Conservation (phyloP, 2,113 vertebrate species). For the Sakesphorus luctuosus region DNA sequence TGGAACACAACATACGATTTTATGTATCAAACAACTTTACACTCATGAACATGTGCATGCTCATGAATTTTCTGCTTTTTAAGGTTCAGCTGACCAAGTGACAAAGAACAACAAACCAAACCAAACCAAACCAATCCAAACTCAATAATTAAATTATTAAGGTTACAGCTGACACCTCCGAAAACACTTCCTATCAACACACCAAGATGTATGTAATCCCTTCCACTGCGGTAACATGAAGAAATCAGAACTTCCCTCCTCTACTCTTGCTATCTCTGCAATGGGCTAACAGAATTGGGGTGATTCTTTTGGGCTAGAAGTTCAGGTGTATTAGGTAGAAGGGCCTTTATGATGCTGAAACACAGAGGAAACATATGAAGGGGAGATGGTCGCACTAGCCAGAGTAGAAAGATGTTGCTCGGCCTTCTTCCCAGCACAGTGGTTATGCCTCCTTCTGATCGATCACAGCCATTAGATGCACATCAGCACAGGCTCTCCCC, state of each 20-base stretch:
- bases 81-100: constrained; percentile 34
- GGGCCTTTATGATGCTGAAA: background rate
- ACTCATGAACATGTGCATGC: background rate
- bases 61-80: constrained; percentile 12
- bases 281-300: background rate
- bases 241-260: background rate
- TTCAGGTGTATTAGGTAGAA: background rate
- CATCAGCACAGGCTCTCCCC: background rate
- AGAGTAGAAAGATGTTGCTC: background rate
- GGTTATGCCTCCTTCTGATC: background rate
- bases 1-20: constrained; percentile 63
- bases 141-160: background rate
- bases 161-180: background rate
- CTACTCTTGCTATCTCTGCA: background rate
- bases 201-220: background rate
- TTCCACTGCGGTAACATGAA: background rate
- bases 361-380: background rate
- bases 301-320: background rate
- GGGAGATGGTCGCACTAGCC: background rate
- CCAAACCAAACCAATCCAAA: background rate
- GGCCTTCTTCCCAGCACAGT: fast-evolving
- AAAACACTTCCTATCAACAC: background rate
- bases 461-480: background rate
- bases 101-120: background rate
- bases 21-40: constrained; percentile 41